A percentile compares a stretch with the other conserved stretches of the same genome.
Evolutionary conservation across 2,797 vertebrate genomes (phyloP).

Genomic region (Malacoraja senta): DNA sequence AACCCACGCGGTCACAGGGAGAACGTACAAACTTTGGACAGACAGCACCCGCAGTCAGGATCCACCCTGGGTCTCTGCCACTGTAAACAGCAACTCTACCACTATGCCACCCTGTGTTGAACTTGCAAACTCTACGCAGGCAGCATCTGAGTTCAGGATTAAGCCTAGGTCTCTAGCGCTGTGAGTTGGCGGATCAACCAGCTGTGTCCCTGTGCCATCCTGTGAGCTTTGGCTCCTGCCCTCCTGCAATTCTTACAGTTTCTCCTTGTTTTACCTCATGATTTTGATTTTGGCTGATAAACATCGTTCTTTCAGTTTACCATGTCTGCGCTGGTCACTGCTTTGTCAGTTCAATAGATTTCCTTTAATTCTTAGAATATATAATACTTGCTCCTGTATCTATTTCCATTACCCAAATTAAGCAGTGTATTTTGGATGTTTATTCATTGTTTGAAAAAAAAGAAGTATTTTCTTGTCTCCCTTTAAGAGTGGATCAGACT

Average conservation of each 20-base stretch:
- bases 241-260: too few species aligned
- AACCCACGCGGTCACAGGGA: too few species aligned
- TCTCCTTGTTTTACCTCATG: neutral
- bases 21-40: too few species aligned
- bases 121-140: too few species aligned
- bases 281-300: neutral
- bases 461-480: neutral
- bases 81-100: too few species aligned
- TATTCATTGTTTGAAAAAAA: neutral
- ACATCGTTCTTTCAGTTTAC: neutral
- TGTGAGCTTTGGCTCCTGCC: too few species aligned
- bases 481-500: neutral
- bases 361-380: neutral
- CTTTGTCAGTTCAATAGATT: neutral
- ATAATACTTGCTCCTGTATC: neutral
- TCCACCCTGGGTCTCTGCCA: too few species aligned
- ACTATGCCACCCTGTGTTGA: too few species aligned
- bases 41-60: too few species aligned
- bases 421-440: neutral
- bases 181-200: too few species aligned
- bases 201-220: too few species aligned
- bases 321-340: neutral
- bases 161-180: neutral
- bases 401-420: neutral
- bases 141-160: neutral